These are phyloP conservation scores for Lycia hirtaria DNA, from an alignment of 2,888 invertebrate species.

Conservation along the genomic window DNA sequence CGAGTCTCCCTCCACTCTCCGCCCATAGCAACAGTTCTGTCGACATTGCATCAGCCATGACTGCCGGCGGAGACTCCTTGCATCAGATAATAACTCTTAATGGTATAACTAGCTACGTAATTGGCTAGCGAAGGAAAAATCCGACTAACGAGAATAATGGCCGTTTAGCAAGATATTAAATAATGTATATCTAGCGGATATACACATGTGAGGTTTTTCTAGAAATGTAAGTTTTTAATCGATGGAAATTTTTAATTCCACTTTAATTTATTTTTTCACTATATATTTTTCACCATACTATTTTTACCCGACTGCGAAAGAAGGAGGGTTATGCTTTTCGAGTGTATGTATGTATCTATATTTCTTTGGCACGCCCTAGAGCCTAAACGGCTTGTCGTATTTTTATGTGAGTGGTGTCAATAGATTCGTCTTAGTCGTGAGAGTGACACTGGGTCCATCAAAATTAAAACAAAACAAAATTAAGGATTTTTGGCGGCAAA, in stretches of 20 bases:
- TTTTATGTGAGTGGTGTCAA: too few relatives aligned
- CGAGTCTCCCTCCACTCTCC: neutral
- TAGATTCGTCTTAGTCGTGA: too few relatives aligned
- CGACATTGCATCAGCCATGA: constrained; percentile 39
- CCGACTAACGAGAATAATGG: constrained; percentile 25
- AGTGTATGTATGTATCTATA: too few relatives aligned
- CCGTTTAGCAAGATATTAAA: constrained; percentile 7
- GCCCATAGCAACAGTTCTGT: constrained; percentile 1
- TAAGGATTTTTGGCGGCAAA: too few relatives aligned
- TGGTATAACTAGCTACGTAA: constrained; percentile 7
- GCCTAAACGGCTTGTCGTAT: too few relatives aligned
- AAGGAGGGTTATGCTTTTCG: too few relatives aligned
- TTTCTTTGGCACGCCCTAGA: too few relatives aligned
- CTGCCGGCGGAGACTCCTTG: constrained; percentile 20
- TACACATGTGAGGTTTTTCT: neutral
- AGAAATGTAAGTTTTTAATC: neutral
- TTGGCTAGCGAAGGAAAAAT: constrained; percentile 34
- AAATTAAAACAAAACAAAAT: too few relatives aligned
- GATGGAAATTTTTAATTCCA: neutral
- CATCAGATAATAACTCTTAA: constrained; percentile 27
- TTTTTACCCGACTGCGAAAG: neutral
- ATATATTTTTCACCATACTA: neutral
- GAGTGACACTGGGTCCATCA: too few relatives aligned
- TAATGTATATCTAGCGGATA: neutral
- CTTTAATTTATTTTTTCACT: neutral